Base-by-base conservation (phyloP, 2,113 vertebrate genomes). In the Hydrolagus affinis region DNA sequence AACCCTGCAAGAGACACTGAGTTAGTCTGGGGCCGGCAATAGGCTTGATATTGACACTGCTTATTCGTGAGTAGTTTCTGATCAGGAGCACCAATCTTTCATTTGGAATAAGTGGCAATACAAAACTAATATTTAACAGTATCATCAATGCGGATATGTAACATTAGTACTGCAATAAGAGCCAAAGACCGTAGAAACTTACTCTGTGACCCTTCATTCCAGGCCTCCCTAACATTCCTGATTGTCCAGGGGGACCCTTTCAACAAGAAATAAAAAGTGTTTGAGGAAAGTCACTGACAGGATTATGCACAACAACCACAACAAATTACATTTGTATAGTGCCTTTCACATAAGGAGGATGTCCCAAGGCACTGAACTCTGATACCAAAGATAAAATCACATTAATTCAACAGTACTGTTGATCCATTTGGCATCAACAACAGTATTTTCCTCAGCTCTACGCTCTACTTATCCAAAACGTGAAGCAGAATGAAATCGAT, bases 181-280 rank as follows among this genome's bases (percentile, higher is more conserved):
- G 28, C 44, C 32, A 57, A 75, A n/a, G 19, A 56, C 44, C 8
- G 9, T 28, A 1, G 28, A 32, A 7, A 83, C 78, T 83, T 68
- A 83, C 78, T 32, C 60, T 83, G 17, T 83, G 62, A 66, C 78
- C 78, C 32, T 83, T 83, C 25, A 66, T 19, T 68, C 78, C 78
- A 32, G 62, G 78, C 14, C 17, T 32, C 1, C 78, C 78, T 66
- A 25, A 17, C 8, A 17, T 11, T 28, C 78, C 78, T 32, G 78
- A 2, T 30, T 0, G 23, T 3, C 78, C 78, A 68, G 0, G 0
- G 19, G 25, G 8, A 32, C 78, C 78, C 78, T 80, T 28, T 68
- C 14, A 83, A 62, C 17, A 64, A 30, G 28, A 83, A 83, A 83
- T 83, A 17, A 19, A 8, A 25, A 28, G 23, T 32, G 25, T 66